phyloP scores from a whole-genome alignment of 2,888 invertebrate genomes.

The Drosophila quinaria region DNA sequence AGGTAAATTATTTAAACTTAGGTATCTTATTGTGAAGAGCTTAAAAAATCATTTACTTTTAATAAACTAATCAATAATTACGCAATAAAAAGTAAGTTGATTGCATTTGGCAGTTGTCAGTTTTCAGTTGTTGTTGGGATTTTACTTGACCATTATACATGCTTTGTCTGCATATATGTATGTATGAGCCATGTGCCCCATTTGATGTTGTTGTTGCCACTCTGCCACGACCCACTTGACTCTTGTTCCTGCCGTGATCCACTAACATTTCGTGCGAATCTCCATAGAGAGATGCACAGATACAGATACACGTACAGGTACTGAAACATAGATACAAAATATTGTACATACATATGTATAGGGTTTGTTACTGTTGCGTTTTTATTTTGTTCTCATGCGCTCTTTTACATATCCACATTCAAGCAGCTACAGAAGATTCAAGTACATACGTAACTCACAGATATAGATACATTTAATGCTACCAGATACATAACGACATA shows the following conservation, averaged over 20 bases:
- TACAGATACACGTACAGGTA: neutral
- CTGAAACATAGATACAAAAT: neutral
- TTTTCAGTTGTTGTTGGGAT: neutral
- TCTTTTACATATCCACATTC: constrained; percentile 16
- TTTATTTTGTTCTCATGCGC: constrained; percentile 13
- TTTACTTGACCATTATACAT: neutral
- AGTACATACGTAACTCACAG: constrained; percentile 5
- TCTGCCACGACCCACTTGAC: constrained; percentile 17
- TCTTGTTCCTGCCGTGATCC: constrained; percentile 21
- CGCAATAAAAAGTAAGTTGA: neutral
- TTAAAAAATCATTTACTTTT: neutral
- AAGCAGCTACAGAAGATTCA: constrained; percentile 23
- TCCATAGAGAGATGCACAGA: constrained; percentile 16
- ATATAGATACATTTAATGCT: constrained; percentile 1
- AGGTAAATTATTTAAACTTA: neutral
- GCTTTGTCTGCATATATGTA: neutral
- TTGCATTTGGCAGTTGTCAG: neutral
- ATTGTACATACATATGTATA: neutral
- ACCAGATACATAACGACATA: constrained; percentile 24
- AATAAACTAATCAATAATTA: neutral
- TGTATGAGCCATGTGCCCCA: neutral
- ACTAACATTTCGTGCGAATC: constrained; percentile 42
- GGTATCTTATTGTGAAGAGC: neutral
- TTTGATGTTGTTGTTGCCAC: neutral
- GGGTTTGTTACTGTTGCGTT: constrained; percentile 15